Percentiles rank a stretch among this genome's conserved stretches.
Conservation (phyloP, 2,797 vertebrate genomes). For the Lithobates sylvaticus region DNA sequence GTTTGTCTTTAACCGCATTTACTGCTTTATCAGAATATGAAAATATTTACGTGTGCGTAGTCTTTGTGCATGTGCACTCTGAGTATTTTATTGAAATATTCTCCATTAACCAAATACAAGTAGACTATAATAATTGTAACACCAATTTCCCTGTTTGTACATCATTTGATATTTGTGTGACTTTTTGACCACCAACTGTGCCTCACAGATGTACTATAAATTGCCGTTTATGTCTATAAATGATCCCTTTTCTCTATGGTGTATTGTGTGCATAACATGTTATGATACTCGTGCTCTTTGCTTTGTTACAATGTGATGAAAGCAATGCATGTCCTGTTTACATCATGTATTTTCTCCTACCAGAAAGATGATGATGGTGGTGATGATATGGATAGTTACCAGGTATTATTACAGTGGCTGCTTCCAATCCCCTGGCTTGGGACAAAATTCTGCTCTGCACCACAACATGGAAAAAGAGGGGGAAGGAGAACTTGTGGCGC, state of each 20-base stretch:
- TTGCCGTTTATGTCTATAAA: neutral
- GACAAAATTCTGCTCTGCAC: slow-evolving; percentile 83
- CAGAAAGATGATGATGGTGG: slow-evolving; percentile 91
- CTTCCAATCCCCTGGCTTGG: slow-evolving; percentile 85
- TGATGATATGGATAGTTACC: slow-evolving; percentile 99
- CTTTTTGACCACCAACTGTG: neutral
- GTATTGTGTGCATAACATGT: slow-evolving; percentile 18
- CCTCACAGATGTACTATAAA: slow-evolving; percentile 30
- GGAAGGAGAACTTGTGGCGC: slow-evolving; percentile 42
- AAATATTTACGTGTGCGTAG: too few species aligned
- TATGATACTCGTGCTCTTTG: neutral
- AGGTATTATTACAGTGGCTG: slow-evolving; percentile 88
- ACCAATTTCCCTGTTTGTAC: neutral
- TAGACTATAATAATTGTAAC: too few species aligned
- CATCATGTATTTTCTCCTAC: slow-evolving; percentile 91
- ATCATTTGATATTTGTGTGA: neutral
- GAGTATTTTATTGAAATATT: too few species aligned
- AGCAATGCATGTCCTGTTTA: slow-evolving; percentile 79
- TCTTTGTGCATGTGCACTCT: too few species aligned
- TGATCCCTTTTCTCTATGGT: neutral
- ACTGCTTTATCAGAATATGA: too few species aligned
- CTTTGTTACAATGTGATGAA: slow-evolving; percentile 67
- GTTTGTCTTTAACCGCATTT: too few species aligned
- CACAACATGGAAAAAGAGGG: slow-evolving; percentile 73
- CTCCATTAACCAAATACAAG: too few species aligned